Percentiles rank a stretch among this genome's conserved stretches.
These are phyloP conservation scores for Ptyas mucosa DNA, from an alignment of 2,113 vertebrate genomes.

Conservation along the genomic window DNA sequence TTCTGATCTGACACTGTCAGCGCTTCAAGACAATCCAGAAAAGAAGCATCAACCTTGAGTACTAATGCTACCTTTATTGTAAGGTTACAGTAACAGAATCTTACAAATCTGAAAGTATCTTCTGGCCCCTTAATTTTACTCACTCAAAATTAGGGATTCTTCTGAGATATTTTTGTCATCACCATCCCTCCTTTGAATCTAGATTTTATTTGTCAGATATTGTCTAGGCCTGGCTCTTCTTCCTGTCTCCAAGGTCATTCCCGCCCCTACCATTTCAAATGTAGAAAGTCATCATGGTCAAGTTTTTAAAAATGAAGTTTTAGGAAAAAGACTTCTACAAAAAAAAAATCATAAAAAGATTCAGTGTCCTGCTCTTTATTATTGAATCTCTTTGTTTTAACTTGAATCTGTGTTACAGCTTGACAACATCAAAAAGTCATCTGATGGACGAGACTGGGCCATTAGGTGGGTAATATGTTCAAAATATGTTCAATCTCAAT, in stretches of 20 bases:
- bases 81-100: neutral
- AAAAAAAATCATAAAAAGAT: neutral
- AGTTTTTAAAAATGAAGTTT: neutral
- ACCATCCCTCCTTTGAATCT: neutral
- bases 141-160: neutral
- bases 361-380: neutral
- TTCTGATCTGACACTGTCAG: neutral
- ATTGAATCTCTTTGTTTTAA: neutral
- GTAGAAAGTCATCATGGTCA: neutral
- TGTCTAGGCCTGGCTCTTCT: neutral
- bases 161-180: neutral
- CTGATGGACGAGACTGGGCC: neutral
- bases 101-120: neutral
- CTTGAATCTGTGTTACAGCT: neutral
- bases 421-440: neutral
- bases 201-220: neutral
- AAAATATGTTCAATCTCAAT: neutral
- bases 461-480: neutral
- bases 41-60: neutral
- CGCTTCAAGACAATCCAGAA: neutral
- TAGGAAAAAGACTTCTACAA: neutral
- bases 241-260: neutral
- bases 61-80: neutral
- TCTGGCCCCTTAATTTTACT: neutral
- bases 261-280: neutral